Percentiles rank a stretch among this genome's conserved stretches.
Evolutionary conservation across 1,140 invertebrate species (phyloP).

Genomic region (Arctopsyche grandis): DNA sequence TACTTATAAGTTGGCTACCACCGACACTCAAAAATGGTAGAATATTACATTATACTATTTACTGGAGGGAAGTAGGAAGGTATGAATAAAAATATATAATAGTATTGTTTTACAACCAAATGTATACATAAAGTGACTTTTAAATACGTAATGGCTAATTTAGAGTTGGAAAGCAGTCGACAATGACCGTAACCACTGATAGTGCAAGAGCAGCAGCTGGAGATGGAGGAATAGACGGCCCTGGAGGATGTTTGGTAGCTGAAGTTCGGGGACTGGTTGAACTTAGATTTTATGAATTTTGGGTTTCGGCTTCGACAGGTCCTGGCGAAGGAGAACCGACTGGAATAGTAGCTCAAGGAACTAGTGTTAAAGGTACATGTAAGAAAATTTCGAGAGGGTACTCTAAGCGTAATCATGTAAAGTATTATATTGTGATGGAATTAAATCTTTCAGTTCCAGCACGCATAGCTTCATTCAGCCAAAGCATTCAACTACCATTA

Average conservation of each 20-base stretch:
- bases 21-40: constrained; percentile 82
- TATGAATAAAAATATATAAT: constrained; percentile 49
- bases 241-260: constrained; percentile 58
- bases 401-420: too few relatives aligned
- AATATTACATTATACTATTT: constrained; percentile 85
- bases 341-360: constrained; percentile 74
- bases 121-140: background rate
- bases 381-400: background rate
- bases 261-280: constrained; percentile 75
- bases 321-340: constrained; percentile 82
- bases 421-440: constrained; percentile 31
- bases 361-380: constrained; percentile 71
- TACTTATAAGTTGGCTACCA: constrained; percentile 85
- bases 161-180: constrained; percentile 49
- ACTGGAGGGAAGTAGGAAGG: constrained; percentile 74
- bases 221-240: constrained; percentile 15
- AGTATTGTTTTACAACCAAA: constrained; percentile 2
- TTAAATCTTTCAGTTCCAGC: constrained; percentile 67
- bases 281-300: constrained; percentile 83
- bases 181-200: constrained; percentile 46
- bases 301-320: constrained; percentile 84
- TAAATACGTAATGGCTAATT: background rate
- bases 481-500: constrained; percentile 68
- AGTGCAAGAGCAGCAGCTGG: constrained; percentile 30
- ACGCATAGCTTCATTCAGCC: constrained; percentile 74